phyloP scores from a whole-genome alignment of 1,140 invertebrate genomes.

The Brachionus asplanchnoidis region DNA sequence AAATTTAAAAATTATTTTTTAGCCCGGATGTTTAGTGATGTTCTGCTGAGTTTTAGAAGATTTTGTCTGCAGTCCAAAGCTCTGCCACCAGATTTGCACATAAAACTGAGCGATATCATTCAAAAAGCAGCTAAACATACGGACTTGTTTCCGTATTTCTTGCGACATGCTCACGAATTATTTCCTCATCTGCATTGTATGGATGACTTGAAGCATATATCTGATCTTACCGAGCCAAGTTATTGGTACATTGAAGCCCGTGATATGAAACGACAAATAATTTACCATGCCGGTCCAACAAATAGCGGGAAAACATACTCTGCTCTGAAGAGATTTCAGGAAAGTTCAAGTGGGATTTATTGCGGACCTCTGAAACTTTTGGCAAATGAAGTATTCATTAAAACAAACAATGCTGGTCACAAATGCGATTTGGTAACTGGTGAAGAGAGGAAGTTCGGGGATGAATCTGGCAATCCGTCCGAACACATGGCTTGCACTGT shows the following conservation, averaged over 20 bases:
- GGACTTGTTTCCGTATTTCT: conserved; percentile 73
- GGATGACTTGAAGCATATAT: conserved; percentile 92
- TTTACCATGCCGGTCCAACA: conserved; percentile 96
- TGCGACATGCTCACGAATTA: conserved; percentile 79
- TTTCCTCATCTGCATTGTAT: conserved; percentile 96
- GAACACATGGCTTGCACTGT: conserved; percentile 89
- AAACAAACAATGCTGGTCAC: conserved; percentile 74
- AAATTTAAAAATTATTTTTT: neutral
- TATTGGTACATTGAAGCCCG: conserved; percentile 83
- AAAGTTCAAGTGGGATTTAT: conserved; percentile 85
- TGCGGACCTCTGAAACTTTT: conserved; percentile 94
- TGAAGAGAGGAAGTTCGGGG: conserved; percentile 79
- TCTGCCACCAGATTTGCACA: conserved; percentile 85
- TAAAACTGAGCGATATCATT: conserved; percentile 83
- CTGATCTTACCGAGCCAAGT: conserved; percentile 82
- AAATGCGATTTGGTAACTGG: conserved; percentile 92
- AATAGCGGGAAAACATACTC: conserved; percentile 99
- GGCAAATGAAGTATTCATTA: conserved; percentile 86
- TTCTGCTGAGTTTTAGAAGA: conserved; percentile 78
- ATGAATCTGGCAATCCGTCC: conserved; percentile 65
- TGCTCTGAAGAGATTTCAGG: conserved; percentile 79
- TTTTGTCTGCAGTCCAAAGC: conserved; percentile 76
- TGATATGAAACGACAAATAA: conserved; percentile 77
- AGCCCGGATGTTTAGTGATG: conserved; percentile 70
- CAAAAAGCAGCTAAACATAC: conserved; percentile 46